Percentiles rank a stretch among this genome's conserved stretches.
phyloP scores from a whole-genome alignment of 2,113 vertebrate genomes.

The Otocyon megalotis region DNA sequence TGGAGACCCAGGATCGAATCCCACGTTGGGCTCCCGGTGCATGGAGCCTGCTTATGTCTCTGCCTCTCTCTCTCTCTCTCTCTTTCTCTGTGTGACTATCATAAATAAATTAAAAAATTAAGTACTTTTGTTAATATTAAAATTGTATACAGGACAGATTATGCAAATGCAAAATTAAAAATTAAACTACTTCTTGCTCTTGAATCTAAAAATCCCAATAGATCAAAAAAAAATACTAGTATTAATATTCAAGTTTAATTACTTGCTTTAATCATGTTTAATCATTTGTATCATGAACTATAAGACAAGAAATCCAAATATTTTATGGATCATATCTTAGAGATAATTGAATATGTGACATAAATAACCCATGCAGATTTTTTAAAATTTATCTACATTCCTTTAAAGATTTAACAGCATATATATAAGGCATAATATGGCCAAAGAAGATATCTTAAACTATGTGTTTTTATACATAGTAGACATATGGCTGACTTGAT shows the following conservation, averaged over 20 bases:
- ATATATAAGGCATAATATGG: not conserved
- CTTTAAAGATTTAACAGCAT: constrained; percentile 42
- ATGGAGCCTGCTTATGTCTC: too few relatives aligned
- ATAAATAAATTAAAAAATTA: too few relatives aligned
- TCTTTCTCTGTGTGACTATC: too few relatives aligned
- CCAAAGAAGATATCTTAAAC: not conserved
- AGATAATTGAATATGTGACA: constrained; percentile 40
- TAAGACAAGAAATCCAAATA: constrained; percentile 32
- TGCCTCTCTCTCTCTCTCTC: too few relatives aligned
- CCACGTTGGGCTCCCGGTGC: too few relatives aligned
- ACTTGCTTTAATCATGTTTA: constrained; percentile 49
- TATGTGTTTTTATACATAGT: not conserved
- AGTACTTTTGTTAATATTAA: constrained; percentile 59
- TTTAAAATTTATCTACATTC: not conserved
- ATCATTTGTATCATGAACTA: constrained; percentile 44
- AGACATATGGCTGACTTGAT: not conserved
- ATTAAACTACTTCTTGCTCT: constrained; percentile 47
- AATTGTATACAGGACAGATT: constrained; percentile 24
- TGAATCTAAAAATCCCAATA: constrained; percentile 10
- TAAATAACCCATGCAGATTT: constrained; percentile 1
- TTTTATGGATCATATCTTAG: constrained; percentile 1
- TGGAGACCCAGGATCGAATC: too few relatives aligned
- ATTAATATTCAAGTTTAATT: constrained; percentile 58
- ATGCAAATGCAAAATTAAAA: constrained; percentile 52
- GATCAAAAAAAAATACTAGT: constrained; percentile 17